phyloP scores from a whole-genome alignment of 2,888 invertebrate genomes.

The Troides aeacus region DNA sequence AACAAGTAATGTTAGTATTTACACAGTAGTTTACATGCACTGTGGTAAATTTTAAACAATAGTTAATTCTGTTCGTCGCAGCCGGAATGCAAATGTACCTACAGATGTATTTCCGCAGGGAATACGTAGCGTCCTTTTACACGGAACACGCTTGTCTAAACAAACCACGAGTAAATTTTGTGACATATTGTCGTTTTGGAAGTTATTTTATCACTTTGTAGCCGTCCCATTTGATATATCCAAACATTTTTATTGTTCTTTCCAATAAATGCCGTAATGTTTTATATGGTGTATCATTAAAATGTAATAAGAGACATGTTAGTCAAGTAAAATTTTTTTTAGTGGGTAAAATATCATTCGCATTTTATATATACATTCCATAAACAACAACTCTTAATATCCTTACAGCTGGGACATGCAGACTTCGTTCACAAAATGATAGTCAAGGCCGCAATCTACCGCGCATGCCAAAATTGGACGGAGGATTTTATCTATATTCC shows the following conservation, averaged over 20 bases:
- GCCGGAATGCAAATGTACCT: slow-evolving; percentile 22
- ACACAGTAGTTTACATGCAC: slow-evolving; percentile 1
- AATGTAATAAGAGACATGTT: too few relatives aligned
- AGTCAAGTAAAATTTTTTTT: too few relatives aligned
- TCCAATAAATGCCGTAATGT: background rate
- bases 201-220: background rate
- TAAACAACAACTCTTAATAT: too few relatives aligned
- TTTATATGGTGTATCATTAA: background rate
- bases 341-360: too few relatives aligned
- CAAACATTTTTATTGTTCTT: background rate
- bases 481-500: too few relatives aligned
- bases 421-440: too few relatives aligned
- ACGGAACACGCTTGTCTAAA: slow-evolving; percentile 6
- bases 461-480: too few relatives aligned
- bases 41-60: slow-evolving; percentile 16
- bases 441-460: too few relatives aligned
- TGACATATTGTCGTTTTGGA: slow-evolving; percentile 5
- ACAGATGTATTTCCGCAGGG: slow-evolving; percentile 21
- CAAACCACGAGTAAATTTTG: slow-evolving; percentile 20
- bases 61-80: slow-evolving; percentile 11
- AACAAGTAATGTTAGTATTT: background rate
- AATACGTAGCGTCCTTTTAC: slow-evolving; percentile 12
- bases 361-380: too few relatives aligned
- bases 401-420: too few relatives aligned
- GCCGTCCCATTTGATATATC: background rate